Conservation (phyloP, 2,888 invertebrate genomes). For the Drosophila fungiperda region DNA sequence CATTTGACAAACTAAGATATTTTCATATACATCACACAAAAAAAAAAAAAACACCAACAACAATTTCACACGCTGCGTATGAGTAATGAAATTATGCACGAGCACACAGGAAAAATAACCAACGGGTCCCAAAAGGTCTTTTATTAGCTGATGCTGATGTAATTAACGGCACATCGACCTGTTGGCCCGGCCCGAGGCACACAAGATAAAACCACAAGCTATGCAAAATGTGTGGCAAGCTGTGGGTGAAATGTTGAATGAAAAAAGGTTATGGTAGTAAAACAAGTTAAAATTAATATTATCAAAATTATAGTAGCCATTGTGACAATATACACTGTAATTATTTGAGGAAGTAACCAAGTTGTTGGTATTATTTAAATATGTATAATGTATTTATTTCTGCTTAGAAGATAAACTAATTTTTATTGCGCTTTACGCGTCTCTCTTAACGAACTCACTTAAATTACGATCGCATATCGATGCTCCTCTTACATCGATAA, state of each 20-base stretch:
- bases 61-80: slow-evolving; percentile 34
- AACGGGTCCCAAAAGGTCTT: slow-evolving; percentile 31
- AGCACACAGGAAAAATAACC: slow-evolving; percentile 12
- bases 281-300: no score
- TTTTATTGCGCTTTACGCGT: no score
- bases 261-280: not conserved
- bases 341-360: no score
- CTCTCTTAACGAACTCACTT: no score
- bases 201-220: slow-evolving; percentile 15
- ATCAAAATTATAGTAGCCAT: no score
- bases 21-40: not conserved
- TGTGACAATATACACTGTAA: no score
- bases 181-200: slow-evolving; percentile 51
- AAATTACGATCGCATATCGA: no score
- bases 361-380: no score
- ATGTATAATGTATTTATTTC: no score
- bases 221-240: not conserved
- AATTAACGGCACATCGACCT: slow-evolving; percentile 74
- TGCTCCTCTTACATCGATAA: no score
- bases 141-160: slow-evolving; percentile 65
- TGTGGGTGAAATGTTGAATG: not conserved
- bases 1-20: slow-evolving; percentile 5
- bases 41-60: slow-evolving; percentile 24
- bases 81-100: slow-evolving; percentile 42
- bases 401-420: no score